Percentiles rank a stretch among this genome's conserved stretches.
phyloP scores from a whole-genome alignment of 1,140 invertebrate genomes.

The Sitophilus oryzae region DNA sequence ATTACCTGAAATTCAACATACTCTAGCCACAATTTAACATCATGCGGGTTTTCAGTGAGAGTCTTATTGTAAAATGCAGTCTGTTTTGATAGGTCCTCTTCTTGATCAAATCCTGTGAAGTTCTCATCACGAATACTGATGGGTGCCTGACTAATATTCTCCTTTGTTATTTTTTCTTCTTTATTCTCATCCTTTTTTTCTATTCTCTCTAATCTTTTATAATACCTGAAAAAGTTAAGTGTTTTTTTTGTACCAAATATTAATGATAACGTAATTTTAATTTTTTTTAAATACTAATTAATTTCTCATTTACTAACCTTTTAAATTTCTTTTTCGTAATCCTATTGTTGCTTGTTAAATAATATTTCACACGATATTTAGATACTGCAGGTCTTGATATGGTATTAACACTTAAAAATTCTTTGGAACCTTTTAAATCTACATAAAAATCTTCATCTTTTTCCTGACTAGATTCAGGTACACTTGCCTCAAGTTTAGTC shows the following conservation, averaged over 20 bases:
- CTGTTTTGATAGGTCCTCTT: conserved; percentile 46
- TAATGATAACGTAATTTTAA: not conserved
- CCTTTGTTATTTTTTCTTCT: conserved; percentile 36
- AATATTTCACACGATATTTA: conserved; percentile 40
- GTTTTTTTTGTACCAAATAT: too few relatives aligned
- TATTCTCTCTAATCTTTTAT: conserved; percentile 2
- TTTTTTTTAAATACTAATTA: not conserved
- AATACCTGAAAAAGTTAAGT: conserved; percentile 26
- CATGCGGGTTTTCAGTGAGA: conserved; percentile 46
- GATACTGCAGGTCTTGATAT: conserved; percentile 47
- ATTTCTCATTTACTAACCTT: conserved; percentile 40
- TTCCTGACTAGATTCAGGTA: too few relatives aligned
- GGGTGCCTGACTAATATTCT: conserved; percentile 22
- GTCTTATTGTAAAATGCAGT: conserved; percentile 50
- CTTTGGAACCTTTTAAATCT: conserved; percentile 46
- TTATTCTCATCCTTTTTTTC: conserved; percentile 34
- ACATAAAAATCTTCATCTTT: conserved; percentile 50
- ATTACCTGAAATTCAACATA: conserved; percentile 49
- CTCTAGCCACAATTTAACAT: conserved; percentile 52
- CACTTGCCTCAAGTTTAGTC: conserved; percentile 23
- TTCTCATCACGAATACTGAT: conserved; percentile 27
- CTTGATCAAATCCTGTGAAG: conserved; percentile 38
- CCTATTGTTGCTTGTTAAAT: conserved; percentile 36
- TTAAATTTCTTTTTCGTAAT: conserved; percentile 34
- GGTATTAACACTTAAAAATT: conserved; percentile 46